These are phyloP conservation scores for Euphonia xanthogaster DNA, from an alignment of 2,797 vertebrate genomes.

Conservation along the genomic window DNA sequence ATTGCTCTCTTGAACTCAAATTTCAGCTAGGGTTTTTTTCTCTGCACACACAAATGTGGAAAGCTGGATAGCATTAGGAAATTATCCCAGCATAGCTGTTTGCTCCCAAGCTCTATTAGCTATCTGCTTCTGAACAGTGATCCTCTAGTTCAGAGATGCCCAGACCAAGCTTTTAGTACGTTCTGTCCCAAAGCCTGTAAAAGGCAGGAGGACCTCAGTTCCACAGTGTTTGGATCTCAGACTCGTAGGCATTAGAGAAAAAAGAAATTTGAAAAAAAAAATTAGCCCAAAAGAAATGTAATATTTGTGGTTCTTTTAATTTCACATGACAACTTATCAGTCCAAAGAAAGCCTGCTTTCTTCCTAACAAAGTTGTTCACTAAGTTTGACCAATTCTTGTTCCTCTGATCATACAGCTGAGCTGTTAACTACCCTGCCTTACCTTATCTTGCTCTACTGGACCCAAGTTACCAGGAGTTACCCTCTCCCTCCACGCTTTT, in stretches of 20 bases:
- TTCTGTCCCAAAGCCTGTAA: neutral
- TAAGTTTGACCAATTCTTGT: neutral
- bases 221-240: neutral
- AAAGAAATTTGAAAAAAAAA: neutral
- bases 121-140: neutral
- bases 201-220: neutral
- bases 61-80: neutral
- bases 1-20: neutral
- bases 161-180: neutral
- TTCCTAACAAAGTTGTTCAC: neutral
- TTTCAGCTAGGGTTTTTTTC: neutral
- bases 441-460: neutral
- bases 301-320: neutral
- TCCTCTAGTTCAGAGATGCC: neutral
- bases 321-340: neutral
- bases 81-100: neutral
- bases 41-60: neutral
- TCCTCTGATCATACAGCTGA: neutral
- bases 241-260: neutral
- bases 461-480: neutral
- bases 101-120: neutral
- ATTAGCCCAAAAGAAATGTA: neutral
- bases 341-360: neutral
- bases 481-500: neutral
- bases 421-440: neutral